These are phyloP conservation scores for Drosophila persimilis DNA, from an alignment of 1,140 invertebrate species.

Conservation along the genomic window DNA sequence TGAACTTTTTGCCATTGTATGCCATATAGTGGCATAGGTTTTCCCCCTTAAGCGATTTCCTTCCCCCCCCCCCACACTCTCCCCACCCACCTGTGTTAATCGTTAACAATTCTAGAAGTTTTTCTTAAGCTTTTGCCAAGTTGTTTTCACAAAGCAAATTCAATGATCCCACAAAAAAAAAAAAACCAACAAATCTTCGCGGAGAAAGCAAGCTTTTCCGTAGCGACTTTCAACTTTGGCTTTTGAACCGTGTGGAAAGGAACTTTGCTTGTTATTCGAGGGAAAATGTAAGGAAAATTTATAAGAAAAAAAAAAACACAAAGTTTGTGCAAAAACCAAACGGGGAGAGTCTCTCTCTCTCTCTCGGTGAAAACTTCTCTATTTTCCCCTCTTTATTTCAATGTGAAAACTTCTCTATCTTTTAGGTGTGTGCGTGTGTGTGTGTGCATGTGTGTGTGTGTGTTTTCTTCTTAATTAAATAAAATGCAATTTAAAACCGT, in stretches of 20 bases:
- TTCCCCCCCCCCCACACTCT: no score
- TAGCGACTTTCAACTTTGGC: no score
- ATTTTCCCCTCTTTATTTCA: neutral
- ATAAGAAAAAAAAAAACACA: conserved; percentile 5
- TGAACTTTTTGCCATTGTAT: neutral
- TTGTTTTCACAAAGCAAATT: conserved; percentile 13
- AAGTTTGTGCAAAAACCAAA: conserved; percentile 20
- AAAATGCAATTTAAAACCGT: conserved; percentile 71
- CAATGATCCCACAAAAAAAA: conserved; percentile 31
- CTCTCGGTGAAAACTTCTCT: conserved; percentile 3
- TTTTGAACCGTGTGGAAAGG: neutral
- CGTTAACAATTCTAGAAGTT: conserved; percentile 10
- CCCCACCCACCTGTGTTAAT: no score
- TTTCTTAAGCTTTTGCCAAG: conserved; percentile 11
- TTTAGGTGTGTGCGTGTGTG: conserved; percentile 22
- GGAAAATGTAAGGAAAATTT: no score
- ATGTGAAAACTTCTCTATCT: conserved; percentile 1
- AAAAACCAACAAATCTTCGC: conserved; percentile 22
- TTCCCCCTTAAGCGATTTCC: no score
- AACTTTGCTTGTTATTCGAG: conserved; percentile 26
- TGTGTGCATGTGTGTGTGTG: conserved; percentile 10
- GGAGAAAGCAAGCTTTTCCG: conserved; percentile 11
- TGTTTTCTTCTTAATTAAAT: conserved; percentile 67
- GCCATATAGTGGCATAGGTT: no score
- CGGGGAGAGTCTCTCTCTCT: neutral